phyloP scores from a whole-genome alignment of 2,888 invertebrate genomes.

The Oxytorus armatus region DNA sequence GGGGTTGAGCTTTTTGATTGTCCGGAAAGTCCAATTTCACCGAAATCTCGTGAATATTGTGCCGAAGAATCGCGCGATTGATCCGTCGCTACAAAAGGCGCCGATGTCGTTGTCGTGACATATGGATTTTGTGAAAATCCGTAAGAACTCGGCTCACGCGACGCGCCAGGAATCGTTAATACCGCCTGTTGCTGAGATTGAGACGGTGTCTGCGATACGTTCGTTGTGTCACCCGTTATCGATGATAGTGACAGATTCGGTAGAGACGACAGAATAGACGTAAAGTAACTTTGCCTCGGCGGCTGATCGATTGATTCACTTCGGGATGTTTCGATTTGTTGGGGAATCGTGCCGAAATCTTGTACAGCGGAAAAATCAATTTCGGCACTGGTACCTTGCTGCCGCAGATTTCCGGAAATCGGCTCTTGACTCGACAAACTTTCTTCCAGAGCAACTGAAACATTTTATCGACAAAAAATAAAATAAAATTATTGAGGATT shows the following conservation, averaged over 20 bases:
- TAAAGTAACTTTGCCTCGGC: conserved; percentile 79
- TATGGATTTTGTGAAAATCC: conserved; percentile 63
- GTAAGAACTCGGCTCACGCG: conserved; percentile 58
- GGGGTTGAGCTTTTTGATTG: conserved; percentile 23
- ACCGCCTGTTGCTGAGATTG: conserved; percentile 38
- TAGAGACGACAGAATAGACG: conserved; percentile 80
- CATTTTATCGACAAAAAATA: neutral
- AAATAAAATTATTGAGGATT: conserved; percentile 2
- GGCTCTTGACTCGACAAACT: conserved; percentile 21
- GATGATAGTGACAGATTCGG: conserved; percentile 80
- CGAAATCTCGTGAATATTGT: conserved; percentile 39
- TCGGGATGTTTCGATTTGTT: conserved; percentile 38
- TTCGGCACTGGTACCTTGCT: conserved; percentile 25
- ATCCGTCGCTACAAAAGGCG: conserved; percentile 59
- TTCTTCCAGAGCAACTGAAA: conserved; percentile 51
- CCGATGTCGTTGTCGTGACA: conserved; percentile 53
- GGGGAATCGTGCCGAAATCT: conserved; percentile 34
- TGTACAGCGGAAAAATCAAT: conserved; percentile 35
- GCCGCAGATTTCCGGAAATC: conserved; percentile 2
- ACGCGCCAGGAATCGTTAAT: conserved; percentile 27
- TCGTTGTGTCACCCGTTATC: conserved; percentile 75
- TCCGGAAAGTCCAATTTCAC: conserved; percentile 34
- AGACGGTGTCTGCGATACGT: conserved; percentile 25
- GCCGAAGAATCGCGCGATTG: conserved; percentile 30
- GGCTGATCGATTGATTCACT: conserved; percentile 64